A percentile compares a stretch with the other conserved stretches of the same genome.
Evolutionary conservation across 2,888 invertebrate species (phyloP).

Genomic region (Mythimna albipuncta): DNA sequence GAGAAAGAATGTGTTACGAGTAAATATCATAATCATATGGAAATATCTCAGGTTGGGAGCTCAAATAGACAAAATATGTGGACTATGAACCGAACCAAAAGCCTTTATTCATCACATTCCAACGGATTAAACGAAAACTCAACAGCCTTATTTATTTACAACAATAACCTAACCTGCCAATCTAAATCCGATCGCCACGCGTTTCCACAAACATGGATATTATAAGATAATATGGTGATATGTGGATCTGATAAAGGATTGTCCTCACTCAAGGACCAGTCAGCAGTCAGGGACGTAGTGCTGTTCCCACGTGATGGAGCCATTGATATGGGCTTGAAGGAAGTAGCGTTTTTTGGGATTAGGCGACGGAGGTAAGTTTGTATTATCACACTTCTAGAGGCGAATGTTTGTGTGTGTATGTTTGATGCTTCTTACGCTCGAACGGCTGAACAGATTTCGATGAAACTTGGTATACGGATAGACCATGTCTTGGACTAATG

Average conservation of each 20-base stretch:
- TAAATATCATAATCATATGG: too few relatives aligned
- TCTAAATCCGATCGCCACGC: constrained; percentile 58
- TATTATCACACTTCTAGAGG: neutral
- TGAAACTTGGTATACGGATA: too few relatives aligned
- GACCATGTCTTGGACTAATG: too few relatives aligned
- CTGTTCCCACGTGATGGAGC: constrained; percentile 41
- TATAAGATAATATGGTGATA: constrained; percentile 16
- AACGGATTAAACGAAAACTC: constrained; percentile 22
- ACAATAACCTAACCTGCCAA: neutral
- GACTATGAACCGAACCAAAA: neutral
- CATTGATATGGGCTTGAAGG: constrained; percentile 21
- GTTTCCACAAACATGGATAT: constrained; percentile 40
- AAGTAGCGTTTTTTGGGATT: constrained; percentile 50
- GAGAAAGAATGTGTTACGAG: too few relatives aligned
- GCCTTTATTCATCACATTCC: constrained; percentile 9
- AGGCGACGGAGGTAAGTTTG: constrained; percentile 6
- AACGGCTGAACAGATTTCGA: too few relatives aligned
- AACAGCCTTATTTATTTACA: constrained; percentile 19
- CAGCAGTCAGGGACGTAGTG: neutral
- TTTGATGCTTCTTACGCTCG: neutral
- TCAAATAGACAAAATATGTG: too few relatives aligned
- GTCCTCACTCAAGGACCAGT: constrained; percentile 59
- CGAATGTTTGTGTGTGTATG: too few relatives aligned
- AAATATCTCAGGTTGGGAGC: too few relatives aligned
- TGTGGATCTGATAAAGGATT: constrained; percentile 68